Base-by-base conservation (phyloP, 2,797 vertebrate genomes). In the Micropoecilia bifurca region DNA sequence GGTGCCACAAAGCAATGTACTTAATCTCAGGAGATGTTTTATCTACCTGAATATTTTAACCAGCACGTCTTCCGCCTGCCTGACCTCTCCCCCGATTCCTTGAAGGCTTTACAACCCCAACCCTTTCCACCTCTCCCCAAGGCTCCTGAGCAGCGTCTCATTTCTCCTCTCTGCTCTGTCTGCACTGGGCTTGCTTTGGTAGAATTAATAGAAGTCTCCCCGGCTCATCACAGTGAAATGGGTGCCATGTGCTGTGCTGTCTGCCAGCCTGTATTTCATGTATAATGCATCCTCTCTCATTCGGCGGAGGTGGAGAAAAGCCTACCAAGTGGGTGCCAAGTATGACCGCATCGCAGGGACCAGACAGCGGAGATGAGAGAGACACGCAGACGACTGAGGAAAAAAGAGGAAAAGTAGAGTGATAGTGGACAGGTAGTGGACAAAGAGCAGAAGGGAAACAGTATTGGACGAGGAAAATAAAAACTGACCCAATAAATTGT, bases 231-330 rank as follows among this genome's bases (percentile, higher is more conserved):
- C 89, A 84, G 85, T 71, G 59, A 88, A 85, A 86, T 79, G 82
- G 81, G 87, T 88, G 91, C 87, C 91, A 88, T 92, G 90, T 83
- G 90, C 89, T 61, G 79, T 2, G 82, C 88, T 88, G 85, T 87
- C 88, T 91, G 84, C 88, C 88, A 80, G 87, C 86, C 89, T 90
- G 90, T 89, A 90, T 86, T 88, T 92, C 89, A 94, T 94, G 91
- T 92, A 90, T 93, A 92, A 95, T 94, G 87, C 89, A 93, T 91
- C 82, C 83, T 75, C 87, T 88, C 76, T 84, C 73, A 85, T 80
- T 85, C 86, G 72, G 83, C 47, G 4, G 77, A 89, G 86, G 88
- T 88, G 83, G 90, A 87, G 91, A 87, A 85, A 85, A 41, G 66
- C 87, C 87, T 59, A 20, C 78, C n/a, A 82, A 91, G 77, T 41